phyloP scores from a whole-genome alignment of 2,888 invertebrate species.

The Neria commutata region DNA sequence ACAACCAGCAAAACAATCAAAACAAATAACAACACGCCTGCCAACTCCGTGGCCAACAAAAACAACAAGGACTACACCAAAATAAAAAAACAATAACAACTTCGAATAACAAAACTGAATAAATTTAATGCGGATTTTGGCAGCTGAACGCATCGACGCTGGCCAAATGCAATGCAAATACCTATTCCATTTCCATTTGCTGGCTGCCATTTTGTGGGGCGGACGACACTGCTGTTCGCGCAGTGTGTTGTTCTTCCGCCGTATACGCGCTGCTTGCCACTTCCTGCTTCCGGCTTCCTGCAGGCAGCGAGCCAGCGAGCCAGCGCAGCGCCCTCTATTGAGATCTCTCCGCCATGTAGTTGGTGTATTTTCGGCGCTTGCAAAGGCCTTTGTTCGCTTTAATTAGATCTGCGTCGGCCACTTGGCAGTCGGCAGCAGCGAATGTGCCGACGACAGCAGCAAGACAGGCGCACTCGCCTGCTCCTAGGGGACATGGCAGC shows the following conservation, averaged over 20 bases:
- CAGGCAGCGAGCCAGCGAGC: too few relatives aligned
- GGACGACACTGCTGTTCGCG: too few relatives aligned
- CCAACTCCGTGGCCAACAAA: too few relatives aligned
- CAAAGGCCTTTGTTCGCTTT: constrained; percentile 51
- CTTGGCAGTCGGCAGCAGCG: constrained; percentile 38
- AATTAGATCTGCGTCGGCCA: constrained; percentile 54
- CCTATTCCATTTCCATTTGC: not conserved
- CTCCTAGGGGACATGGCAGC: too few relatives aligned
- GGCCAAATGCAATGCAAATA: constrained; percentile 4
- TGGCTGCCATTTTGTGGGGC: too few relatives aligned
- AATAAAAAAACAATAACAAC: constrained; percentile 3
- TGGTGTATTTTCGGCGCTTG: not conserved
- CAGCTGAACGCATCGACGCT: constrained; percentile 37
- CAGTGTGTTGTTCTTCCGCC: not conserved
- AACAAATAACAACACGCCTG: too few relatives aligned
- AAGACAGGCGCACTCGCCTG: too few relatives aligned
- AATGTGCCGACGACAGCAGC: not conserved
- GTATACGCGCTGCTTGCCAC: too few relatives aligned
- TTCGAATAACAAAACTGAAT: constrained; percentile 50
- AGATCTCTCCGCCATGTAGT: not conserved
- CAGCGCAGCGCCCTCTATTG: too few relatives aligned
- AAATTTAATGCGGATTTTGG: constrained; percentile 59
- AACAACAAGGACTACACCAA: constrained; percentile 1
- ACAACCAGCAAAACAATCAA: too few relatives aligned
- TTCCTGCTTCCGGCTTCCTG: not conserved